Base-by-base conservation (phyloP, 2,888 invertebrate genomes). In the Cotesia congregata region DNA sequence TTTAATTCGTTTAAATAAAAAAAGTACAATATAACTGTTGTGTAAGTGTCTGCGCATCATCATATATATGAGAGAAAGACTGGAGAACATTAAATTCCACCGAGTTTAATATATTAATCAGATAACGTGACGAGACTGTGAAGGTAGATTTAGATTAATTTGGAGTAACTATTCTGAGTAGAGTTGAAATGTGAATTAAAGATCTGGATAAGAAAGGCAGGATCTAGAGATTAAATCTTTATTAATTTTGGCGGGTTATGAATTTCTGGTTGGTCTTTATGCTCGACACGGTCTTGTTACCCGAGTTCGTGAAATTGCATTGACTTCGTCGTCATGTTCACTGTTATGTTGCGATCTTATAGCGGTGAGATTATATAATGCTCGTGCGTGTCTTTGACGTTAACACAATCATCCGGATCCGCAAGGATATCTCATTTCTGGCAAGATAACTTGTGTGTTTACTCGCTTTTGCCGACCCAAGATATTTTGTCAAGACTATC, bases 1-100 rank as follows among this genome's bases (percentile, higher is more conserved):
- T 70, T 20, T 60, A 38, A 60, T 70, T 70, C 50, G 59, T 9
- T 50, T 12, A 65, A 65, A 68, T 30, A 68, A 68, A 50, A 50
- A 50, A 50, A 30, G 30, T 4, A 30, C 30, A 30, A 30, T 30
- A 30, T 30, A 30, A 30, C 30, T 30, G 3, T 30, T 30, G 30
- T 30, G 30, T 30, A 30, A 30, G 30, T 30, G 30, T 30, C 30
- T 30, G 30, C 3, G 30, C 30, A 30, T 30, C 20, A 20, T 20
- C 17, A 30, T 20, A 20, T 20, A 20, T 30, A 30, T 30, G 30
- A 3, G 30, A 2, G 30, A 30, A 30, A 30, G 30, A 30, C 30
- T 30, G 30, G 3, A 30, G 30, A 30, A 30, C 30, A 30, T 30
- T 30, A 30, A 30, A 30, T 30, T 30, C 3, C 30, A 30, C 30